phyloP scores from a whole-genome alignment of 2,113 vertebrate species.

The Chaetorhynchus papuensis region DNA sequence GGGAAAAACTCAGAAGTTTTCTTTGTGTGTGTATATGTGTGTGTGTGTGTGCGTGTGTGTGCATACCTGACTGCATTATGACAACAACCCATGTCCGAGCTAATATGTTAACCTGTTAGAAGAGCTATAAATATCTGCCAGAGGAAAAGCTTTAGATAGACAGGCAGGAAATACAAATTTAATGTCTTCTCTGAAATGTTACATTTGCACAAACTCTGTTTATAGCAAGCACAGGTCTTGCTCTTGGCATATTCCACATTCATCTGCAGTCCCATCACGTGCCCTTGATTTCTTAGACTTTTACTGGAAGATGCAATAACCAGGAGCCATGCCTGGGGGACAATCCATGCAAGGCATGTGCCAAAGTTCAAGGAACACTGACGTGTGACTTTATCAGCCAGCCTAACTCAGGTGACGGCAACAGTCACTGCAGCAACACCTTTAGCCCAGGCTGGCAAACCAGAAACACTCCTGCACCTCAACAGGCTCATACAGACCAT shows the following conservation, averaged over 20 bases:
- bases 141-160: neutral
- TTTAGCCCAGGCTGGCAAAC: neutral
- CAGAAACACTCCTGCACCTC: neutral
- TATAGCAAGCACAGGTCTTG: neutral
- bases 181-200: conserved; percentile 3
- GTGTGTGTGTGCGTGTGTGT: no score
- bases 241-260: neutral
- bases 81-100: neutral
- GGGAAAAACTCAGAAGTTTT: neutral
- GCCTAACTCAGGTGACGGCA: neutral
- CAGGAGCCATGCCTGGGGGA: neutral
- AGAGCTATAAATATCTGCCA: neutral
- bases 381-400: neutral
- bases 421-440: accelerated
- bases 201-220: conserved; percentile 27
- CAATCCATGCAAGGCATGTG: neutral
- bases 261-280: neutral
- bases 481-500: neutral
- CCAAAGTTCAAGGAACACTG: neutral
- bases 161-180: neutral
- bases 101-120: neutral
- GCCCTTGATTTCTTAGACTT: neutral
- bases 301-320: neutral
- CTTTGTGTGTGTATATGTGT: accelerated
- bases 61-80: neutral